Conservation (phyloP, 2,888 invertebrate species). For the Antheraea assamensis region DNA sequence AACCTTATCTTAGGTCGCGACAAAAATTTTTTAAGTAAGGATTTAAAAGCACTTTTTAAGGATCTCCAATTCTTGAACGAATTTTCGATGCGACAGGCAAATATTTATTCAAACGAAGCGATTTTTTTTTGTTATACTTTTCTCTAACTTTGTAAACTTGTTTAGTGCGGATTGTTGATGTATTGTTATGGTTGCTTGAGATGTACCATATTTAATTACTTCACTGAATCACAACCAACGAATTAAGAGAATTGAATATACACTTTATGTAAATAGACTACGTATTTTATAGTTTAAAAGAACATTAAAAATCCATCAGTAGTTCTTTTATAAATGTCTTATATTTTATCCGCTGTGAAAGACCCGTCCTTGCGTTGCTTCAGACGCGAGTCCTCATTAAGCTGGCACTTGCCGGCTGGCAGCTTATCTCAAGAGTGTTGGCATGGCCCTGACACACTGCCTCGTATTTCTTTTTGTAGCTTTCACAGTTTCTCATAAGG, state of each 20-base stretch:
- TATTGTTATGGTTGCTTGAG: too few relatives aligned
- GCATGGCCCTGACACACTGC: constrained; percentile 65
- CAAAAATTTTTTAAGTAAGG: not conserved
- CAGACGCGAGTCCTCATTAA: constrained; percentile 52
- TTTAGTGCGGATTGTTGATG: too few relatives aligned
- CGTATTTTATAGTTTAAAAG: not conserved
- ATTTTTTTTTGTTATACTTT: not conserved
- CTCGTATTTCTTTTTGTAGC: constrained; percentile 40
- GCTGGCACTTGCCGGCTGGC: constrained; percentile 37
- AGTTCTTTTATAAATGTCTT: not conserved
- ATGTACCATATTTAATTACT: too few relatives aligned
- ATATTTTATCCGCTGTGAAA: constrained; percentile 24
- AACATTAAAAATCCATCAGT: constrained; percentile 4
- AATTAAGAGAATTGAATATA: not conserved
- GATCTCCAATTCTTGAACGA: not conserved
- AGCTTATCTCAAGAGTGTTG: constrained; percentile 50
- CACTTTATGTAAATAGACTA: not conserved
- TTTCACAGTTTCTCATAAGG: constrained; percentile 17
- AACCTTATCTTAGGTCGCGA: not conserved
- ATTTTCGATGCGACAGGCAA: not conserved
- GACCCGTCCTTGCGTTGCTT: constrained; percentile 31
- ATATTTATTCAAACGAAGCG: not conserved
- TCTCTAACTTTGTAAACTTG: not conserved
- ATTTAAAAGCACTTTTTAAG: not conserved
- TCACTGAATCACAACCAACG: too few relatives aligned